Percentiles rank a stretch among this genome's conserved stretches.
These are phyloP conservation scores for Pipistrellus pygmaeus DNA, from an alignment of 2,797 vertebrate genomes.

Conservation along the genomic window DNA sequence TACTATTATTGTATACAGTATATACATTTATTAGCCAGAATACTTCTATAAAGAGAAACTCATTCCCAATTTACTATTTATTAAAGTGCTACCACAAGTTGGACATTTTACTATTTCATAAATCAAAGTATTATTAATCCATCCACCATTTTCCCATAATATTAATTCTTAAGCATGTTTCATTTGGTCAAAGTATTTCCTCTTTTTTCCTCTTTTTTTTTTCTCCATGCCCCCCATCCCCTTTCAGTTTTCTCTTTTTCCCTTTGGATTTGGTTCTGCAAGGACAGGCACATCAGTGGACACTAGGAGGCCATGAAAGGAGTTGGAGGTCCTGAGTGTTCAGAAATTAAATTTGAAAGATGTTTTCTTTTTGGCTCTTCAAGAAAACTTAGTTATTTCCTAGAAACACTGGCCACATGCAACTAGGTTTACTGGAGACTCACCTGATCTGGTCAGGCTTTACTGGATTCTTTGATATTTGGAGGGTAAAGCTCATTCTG, in stretches of 20 bases:
- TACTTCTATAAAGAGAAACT: neutral
- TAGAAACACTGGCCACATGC: neutral
- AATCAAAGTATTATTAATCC: neutral
- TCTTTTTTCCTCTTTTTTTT: neutral
- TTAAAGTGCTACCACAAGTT: neutral
- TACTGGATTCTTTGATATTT: neutral
- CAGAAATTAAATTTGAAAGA: neutral
- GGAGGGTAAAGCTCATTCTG: neutral
- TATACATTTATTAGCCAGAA: neutral
- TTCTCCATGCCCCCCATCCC: neutral
- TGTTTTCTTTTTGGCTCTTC: neutral
- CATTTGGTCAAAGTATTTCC: neutral
- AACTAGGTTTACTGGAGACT: neutral
- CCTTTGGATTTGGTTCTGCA: neutral
- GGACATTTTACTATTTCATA: neutral
- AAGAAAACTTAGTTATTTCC: neutral
- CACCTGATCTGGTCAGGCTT: neutral
- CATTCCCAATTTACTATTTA: neutral
- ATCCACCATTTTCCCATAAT: neutral
- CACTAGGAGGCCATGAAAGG: neutral
- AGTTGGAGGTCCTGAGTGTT: neutral
- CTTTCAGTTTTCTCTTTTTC: neutral
- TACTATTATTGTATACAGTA: neutral
- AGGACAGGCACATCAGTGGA: neutral
- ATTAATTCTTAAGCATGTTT: slow-evolving; percentile 8